Conservation (phyloP, 2,888 invertebrate genomes). For the Balanococcus diminutus region DNA sequence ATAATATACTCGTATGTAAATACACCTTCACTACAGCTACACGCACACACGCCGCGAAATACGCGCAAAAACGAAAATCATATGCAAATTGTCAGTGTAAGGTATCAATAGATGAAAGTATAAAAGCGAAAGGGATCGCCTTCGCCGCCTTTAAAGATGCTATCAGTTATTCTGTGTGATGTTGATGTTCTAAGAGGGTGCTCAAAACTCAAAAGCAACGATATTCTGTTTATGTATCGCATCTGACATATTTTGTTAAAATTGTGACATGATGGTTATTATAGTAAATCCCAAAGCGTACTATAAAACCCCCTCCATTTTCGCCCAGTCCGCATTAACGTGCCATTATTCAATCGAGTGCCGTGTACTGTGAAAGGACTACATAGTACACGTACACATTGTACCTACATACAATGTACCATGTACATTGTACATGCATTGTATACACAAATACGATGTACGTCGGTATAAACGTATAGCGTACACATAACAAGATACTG, state of each 20-base stretch:
- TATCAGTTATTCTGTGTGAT: constrained; percentile 48
- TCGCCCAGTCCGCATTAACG: constrained; percentile 5
- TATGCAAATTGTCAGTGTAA: constrained; percentile 32
- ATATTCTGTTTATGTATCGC: constrained; percentile 49
- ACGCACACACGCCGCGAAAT: no score
- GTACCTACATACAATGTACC: background rate
- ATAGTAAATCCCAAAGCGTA: constrained; percentile 42
- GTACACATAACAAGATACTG: background rate
- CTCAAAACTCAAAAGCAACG: constrained; percentile 31
- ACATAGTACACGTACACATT: background rate
- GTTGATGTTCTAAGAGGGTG: constrained; percentile 40
- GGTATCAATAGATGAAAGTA: constrained; percentile 37
- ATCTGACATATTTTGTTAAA: constrained; percentile 51
- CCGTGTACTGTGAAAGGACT: background rate
- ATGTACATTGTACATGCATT: background rate
- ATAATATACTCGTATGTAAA: no score
- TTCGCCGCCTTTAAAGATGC: constrained; percentile 25
- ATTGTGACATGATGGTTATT: constrained; percentile 51
- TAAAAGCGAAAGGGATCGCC: constrained; percentile 34
- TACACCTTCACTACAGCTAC: no score
- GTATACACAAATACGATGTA: no score
- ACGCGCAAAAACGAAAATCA: constrained; percentile 33
- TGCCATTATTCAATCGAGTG: constrained; percentile 29
- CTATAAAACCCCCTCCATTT: constrained; percentile 38
- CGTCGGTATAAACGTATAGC: no score